Base-by-base conservation (phyloP, 2,888 invertebrate species). In the Lucinisca nassula region DNA sequence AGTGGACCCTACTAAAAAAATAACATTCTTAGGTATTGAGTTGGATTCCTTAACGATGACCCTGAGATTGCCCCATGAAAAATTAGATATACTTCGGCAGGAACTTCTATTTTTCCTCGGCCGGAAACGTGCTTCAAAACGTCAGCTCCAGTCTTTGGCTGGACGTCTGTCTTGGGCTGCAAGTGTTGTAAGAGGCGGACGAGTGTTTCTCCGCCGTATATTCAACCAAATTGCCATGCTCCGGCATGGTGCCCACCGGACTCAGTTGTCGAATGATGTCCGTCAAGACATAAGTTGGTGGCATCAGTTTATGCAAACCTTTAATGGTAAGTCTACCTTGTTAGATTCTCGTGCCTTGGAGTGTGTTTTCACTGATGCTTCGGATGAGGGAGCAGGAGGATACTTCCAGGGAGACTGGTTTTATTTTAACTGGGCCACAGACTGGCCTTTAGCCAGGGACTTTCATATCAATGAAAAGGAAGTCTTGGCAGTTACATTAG, bases 241-340 rank as follows among this genome's bases (percentile, higher is more conserved):
- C n/a, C n/a, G n/a, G n/a, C n/a, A n/a, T n/a, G n/a, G n/a, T n/a
- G n/a, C n/a, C n/a, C n/a, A n/a, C n/a, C n/a, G n/a, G n/a, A n/a
- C n/a, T n/a, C n/a, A n/a, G n/a, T n/a, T n/a, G n/a, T n/a, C n/a
- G n/a, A n/a, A n/a, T n/a, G n/a, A n/a, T 1, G 40, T 83, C 12
- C 21, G 37, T 35, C 70, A 37, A 27, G 83, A 83, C 45, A 70
- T 84, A 58, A 38, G 37, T 55, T 84, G 74, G 79, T 84, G 79
- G 79, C 61, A 38, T 1, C 49, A 61, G 12, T 73, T 61, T 58
- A 51, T 73, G 40, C 35, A 61, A 1, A 30, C 61, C 17, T 79
- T 79, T 35, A 84, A 79, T 72, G 78, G 72, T 24, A 32, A 35
- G 27, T 79, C 67, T 21, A 30, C 73, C 10, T 38, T 79, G 21